Conservation (phyloP, 2,888 invertebrate genomes). For the Agrotis exclamationis region DNA sequence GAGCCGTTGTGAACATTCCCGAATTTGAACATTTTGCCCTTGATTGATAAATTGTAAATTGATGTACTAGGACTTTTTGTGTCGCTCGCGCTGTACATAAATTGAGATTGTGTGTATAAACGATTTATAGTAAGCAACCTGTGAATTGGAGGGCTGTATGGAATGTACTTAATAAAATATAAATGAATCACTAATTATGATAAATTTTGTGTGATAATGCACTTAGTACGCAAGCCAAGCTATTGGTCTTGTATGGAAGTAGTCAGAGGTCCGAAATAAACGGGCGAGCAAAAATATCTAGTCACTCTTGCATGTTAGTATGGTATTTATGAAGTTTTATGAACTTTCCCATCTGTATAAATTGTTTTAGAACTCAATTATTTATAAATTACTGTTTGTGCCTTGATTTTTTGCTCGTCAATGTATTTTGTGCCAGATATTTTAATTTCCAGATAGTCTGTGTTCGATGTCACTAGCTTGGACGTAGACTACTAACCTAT, state of each 20-base stretch:
- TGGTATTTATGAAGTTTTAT: constrained; percentile 61
- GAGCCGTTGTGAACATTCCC: constrained; percentile 64
- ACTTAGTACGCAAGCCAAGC: constrained; percentile 65
- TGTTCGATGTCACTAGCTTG: constrained; percentile 69
- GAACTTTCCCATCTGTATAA: constrained; percentile 61
- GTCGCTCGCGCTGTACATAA: constrained; percentile 73
- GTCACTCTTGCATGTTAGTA: constrained; percentile 57
- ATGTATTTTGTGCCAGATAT: constrained; percentile 63
- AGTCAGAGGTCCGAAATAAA: constrained; percentile 63
- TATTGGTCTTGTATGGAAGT: constrained; percentile 49
- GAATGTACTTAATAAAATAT: constrained; percentile 83
- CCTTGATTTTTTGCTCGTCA: constrained; percentile 63
- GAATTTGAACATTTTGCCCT: constrained; percentile 59
- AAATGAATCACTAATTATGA: constrained; percentile 74
- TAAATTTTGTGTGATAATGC: constrained; percentile 79
- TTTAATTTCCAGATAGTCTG: constrained; percentile 66
- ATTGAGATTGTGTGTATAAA: constrained; percentile 74
- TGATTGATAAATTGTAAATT: constrained; percentile 62
- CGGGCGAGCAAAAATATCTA: constrained; percentile 64
- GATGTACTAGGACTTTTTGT: constrained; percentile 59
- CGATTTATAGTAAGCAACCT: constrained; percentile 66
- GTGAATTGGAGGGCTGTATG: constrained; percentile 78
- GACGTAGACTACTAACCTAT: constrained; percentile 55
- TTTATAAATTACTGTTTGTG: constrained; percentile 61
- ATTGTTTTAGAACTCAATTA: constrained; percentile 61